These are phyloP conservation scores for Hirtodrosophila duncani DNA, from an alignment of 2,888 invertebrate species.

Conservation along the genomic window DNA sequence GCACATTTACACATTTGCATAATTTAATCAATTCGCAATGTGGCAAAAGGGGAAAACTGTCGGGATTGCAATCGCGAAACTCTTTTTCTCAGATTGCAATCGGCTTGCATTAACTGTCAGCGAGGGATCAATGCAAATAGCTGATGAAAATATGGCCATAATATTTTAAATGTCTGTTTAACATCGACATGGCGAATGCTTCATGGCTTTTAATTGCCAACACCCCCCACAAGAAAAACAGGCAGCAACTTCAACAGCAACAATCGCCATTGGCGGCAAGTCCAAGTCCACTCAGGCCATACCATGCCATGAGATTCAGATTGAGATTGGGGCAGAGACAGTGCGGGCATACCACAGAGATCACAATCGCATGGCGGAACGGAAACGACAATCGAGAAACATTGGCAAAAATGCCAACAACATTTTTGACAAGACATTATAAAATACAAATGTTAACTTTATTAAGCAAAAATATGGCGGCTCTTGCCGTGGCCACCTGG, in stretches of 20 bases:
- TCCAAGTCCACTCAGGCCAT: constrained; percentile 44
- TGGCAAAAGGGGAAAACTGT: constrained; percentile 63
- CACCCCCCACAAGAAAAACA: constrained; percentile 10
- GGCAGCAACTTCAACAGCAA: not conserved
- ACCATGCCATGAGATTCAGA: constrained; percentile 33
- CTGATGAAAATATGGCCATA: too few species aligned
- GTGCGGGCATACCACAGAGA: constrained; percentile 15
- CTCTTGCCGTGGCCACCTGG: constrained; percentile 12
- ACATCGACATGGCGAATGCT: constrained; percentile 30
- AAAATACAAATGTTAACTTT: constrained; percentile 58
- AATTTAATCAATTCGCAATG: constrained; percentile 75
- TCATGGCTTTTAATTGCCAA: constrained; percentile 56
- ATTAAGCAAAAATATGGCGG: constrained; percentile 37
- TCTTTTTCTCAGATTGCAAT: constrained; percentile 37
- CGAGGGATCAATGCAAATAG: constrained; percentile 19
- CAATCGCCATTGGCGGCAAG: constrained; percentile 36
- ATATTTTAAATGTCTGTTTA: too few species aligned
- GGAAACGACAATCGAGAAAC: constrained; percentile 15
- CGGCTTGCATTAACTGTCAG: constrained; percentile 49
- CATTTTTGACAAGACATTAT: constrained; percentile 68
- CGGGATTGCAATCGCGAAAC: constrained; percentile 38
- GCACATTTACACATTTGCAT: constrained; percentile 65
- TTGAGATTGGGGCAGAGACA: constrained; percentile 16
- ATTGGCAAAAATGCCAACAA: constrained; percentile 59
- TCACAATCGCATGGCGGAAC: too few species aligned